These are phyloP conservation scores for Zenarchopterus dispar DNA, from an alignment of 2,797 vertebrate species.

Conservation along the genomic window DNA sequence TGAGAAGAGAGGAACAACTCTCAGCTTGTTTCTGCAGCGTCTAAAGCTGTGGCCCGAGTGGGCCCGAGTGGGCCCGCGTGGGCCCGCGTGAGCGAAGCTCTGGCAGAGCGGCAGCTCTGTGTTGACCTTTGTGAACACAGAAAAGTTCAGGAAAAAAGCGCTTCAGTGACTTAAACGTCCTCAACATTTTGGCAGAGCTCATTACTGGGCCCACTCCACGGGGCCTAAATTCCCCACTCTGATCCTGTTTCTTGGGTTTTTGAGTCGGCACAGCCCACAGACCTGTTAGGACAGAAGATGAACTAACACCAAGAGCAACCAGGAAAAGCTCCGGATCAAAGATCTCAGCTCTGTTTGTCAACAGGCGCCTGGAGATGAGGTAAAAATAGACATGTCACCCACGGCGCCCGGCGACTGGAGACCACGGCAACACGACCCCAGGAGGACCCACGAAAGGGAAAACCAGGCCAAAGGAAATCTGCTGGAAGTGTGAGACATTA, in stretches of 20 bases:
- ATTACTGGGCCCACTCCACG: slow-evolving; percentile 15
- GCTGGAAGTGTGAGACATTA: background rate
- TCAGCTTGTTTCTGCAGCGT: slow-evolving; percentile 2
- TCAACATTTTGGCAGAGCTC: slow-evolving; percentile 45
- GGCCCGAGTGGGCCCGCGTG: slow-evolving; percentile 26
- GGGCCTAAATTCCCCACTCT: background rate
- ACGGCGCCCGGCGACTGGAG: slow-evolving; percentile 59
- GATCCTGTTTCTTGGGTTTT: slow-evolving; percentile 8
- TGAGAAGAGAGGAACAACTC: slow-evolving; percentile 14
- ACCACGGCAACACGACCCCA: slow-evolving; percentile 50
- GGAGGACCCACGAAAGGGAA: slow-evolving; percentile 39
- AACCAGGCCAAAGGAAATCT: background rate
- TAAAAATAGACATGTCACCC: slow-evolving; percentile 70
- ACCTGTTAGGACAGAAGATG: slow-evolving; percentile 4
- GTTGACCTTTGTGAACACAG: slow-evolving; percentile 63
- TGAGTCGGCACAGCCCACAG: slow-evolving; percentile 10
- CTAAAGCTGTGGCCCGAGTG: slow-evolving; percentile 36
- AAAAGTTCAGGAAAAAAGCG: slow-evolving; percentile 59
- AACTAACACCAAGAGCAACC: background rate
- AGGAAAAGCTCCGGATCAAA: slow-evolving; percentile 15
- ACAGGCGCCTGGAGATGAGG: slow-evolving; percentile 53
- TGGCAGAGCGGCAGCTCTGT: slow-evolving; percentile 47
- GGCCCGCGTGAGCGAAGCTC: no score
- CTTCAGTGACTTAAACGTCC: slow-evolving; percentile 37
- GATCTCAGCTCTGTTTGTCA: slow-evolving; percentile 58